Percentiles rank a stretch among this genome's conserved stretches.
Evolutionary conservation across 2,113 vertebrate species (phyloP).

Genomic region (Ceratotherium simum): DNA sequence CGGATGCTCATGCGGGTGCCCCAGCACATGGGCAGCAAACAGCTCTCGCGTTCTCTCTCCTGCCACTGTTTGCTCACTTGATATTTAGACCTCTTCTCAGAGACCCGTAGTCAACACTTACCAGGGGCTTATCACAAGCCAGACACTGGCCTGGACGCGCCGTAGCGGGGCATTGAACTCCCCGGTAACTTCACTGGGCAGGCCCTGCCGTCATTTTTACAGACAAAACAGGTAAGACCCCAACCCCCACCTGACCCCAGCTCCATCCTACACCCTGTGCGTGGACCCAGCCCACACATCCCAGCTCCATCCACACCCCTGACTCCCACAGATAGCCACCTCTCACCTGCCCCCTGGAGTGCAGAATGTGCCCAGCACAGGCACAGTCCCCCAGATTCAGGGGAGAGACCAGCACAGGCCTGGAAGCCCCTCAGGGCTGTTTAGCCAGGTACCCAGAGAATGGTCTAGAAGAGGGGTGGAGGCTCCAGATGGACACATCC

Average conservation of each 20-base stretch:
- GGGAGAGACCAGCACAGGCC: neutral
- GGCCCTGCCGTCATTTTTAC: neutral
- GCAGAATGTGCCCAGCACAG: neutral
- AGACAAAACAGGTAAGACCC: neutral
- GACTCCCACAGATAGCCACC: neutral
- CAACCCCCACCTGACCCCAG: neutral
- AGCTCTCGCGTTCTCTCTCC: neutral
- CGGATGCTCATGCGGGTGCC: neutral
- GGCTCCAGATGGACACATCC: neutral
- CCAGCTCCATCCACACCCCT: neutral
- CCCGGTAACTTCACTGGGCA: accelerated
- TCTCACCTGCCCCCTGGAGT: neutral
- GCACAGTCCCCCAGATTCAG: neutral
- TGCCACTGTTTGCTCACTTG: neutral
- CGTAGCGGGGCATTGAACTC: neutral
- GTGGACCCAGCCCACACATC: neutral
- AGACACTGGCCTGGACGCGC: neutral
- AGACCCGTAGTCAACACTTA: neutral
- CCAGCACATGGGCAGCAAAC: neutral
- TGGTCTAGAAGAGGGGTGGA: neutral
- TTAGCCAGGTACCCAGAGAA: neutral
- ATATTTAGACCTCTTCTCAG: neutral
- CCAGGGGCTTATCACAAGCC: neutral
- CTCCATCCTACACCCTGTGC: neutral
- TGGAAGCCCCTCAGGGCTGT: neutral